Evolutionary conservation across 1,140 invertebrate species (phyloP).

Genomic region (Parapsyche elsis): DNA sequence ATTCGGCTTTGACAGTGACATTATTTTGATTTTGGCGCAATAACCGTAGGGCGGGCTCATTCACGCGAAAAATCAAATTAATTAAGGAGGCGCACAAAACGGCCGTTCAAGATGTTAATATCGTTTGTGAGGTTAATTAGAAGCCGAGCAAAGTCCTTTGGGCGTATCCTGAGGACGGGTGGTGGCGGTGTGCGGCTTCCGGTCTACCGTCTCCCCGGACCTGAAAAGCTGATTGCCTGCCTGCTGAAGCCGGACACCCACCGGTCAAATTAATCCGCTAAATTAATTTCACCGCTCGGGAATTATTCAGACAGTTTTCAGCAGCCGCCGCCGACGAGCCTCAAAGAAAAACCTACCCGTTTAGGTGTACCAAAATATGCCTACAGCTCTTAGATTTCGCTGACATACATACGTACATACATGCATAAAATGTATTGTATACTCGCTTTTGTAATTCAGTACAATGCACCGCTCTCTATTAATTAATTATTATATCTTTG

Average conservation of each 20-base stretch:
- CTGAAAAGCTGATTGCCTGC: conserved; percentile 40
- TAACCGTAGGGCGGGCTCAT: not conserved
- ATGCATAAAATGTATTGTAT: no score
- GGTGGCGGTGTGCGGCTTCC: conserved; percentile 33
- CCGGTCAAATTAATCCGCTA: conserved; percentile 54
- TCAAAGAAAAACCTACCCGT: conserved; percentile 7
- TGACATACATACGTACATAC: no score
- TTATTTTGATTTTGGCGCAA: no score
- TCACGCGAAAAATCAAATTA: conserved; percentile 12
- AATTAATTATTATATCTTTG: no score
- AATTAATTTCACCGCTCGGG: conserved; percentile 36
- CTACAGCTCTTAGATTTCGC: no score
- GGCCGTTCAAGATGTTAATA: conserved; percentile 39
- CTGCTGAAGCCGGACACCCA: conserved; percentile 47
- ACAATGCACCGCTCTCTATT: no score
- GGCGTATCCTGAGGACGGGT: conserved; percentile 12
- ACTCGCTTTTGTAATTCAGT: no score
- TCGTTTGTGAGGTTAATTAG: conserved; percentile 42
- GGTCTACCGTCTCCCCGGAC: conserved; percentile 33
- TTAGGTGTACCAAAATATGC: no score
- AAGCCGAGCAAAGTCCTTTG: conserved; percentile 26
- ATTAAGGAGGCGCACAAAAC: conserved; percentile 4
- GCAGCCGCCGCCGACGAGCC: not conserved
- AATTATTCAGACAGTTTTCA: conserved; percentile 31
- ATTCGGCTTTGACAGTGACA: no score